A percentile compares a stretch with the other conserved stretches of the same genome.
These are phyloP conservation scores for Malachius bipustulatus DNA, from an alignment of 2,888 invertebrate species.

Conservation along the genomic window DNA sequence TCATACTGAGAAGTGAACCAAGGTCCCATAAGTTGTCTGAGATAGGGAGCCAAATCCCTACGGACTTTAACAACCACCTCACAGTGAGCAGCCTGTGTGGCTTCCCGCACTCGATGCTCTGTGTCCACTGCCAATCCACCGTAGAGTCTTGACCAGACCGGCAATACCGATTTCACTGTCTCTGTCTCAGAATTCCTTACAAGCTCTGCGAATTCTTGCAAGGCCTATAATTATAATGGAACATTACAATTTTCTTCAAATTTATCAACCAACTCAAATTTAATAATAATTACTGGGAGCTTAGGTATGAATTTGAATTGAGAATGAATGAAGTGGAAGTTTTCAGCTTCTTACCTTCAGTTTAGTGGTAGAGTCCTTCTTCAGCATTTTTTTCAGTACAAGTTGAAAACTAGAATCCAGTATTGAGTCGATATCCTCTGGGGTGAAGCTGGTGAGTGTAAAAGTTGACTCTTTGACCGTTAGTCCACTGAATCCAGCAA, in stretches of 20 bases:
- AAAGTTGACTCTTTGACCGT: conserved; percentile 48
- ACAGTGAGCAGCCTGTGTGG: conserved; percentile 62
- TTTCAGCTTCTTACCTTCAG: conserved; percentile 51
- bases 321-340: conserved; percentile 1
- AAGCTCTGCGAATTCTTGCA: conserved; percentile 67
- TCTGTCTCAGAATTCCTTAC: conserved; percentile 52
- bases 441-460: conserved; percentile 42
- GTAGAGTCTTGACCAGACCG: conserved; percentile 77
- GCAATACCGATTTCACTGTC: conserved; percentile 57
- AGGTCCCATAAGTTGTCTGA: conserved; percentile 65
- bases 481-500: conserved; percentile 54
- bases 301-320: conserved; percentile 2
- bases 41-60: conserved; percentile 63
- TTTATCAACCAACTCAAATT: too few species aligned
- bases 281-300: too few species aligned
- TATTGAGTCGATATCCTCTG: conserved; percentile 51
- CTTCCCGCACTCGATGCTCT: conserved; percentile 75
- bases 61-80: conserved; percentile 55
- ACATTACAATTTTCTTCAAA: background rate
- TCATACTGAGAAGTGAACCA: conserved; percentile 84
- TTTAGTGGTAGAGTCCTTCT: conserved; percentile 84
- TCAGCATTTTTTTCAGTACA: conserved; percentile 74
- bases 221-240: conserved; percentile 51
- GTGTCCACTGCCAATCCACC: conserved; percentile 61
- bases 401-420: conserved; percentile 65